Percentiles rank a stretch among this genome's conserved stretches.
Evolutionary conservation across 1,140 invertebrate genomes (phyloP).

Genomic region (Oscheius sp.): DNA sequence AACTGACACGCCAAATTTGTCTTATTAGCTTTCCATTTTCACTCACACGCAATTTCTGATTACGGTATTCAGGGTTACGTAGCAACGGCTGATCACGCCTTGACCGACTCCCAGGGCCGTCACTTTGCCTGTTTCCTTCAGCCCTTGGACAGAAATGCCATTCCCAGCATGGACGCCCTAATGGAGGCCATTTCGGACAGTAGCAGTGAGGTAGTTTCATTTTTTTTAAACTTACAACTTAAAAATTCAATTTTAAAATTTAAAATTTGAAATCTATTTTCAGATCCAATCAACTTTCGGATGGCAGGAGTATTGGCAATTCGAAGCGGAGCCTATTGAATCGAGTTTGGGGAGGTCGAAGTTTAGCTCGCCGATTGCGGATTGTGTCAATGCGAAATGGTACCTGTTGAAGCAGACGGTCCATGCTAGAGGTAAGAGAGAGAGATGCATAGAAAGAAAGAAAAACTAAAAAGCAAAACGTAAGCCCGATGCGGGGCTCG

Average conservation of each 20-base stretch:
- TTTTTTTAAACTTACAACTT: not conserved
- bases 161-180: conserved; percentile 38
- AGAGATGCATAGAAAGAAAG: not conserved
- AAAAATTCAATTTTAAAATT: not conserved
- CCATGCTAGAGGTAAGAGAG: conserved; percentile 50
- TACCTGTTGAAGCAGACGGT: conserved; percentile 57
- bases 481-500: not conserved
- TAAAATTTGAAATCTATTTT: not conserved
- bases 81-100: conserved; percentile 56
- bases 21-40: not conserved
- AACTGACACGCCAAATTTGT: not conserved
- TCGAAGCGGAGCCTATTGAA: conserved; percentile 49
- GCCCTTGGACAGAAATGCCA: conserved; percentile 47
- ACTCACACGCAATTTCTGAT: not conserved
- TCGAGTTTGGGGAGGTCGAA: conserved; percentile 39
- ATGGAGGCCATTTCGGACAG: conserved; percentile 45
- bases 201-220: conserved; percentile 33
- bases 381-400: conserved; percentile 56
- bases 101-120: conserved; percentile 50
- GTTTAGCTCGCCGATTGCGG: conserved; percentile 47
- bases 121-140: conserved; percentile 58
- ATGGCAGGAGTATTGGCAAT: conserved; percentile 61
- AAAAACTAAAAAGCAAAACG: not conserved
- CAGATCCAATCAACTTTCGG: conserved; percentile 52
- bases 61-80: conserved; percentile 50